Evolutionary conservation across 2,888 invertebrate species (phyloP).

Genomic region (Xanthorhoe designata): DNA sequence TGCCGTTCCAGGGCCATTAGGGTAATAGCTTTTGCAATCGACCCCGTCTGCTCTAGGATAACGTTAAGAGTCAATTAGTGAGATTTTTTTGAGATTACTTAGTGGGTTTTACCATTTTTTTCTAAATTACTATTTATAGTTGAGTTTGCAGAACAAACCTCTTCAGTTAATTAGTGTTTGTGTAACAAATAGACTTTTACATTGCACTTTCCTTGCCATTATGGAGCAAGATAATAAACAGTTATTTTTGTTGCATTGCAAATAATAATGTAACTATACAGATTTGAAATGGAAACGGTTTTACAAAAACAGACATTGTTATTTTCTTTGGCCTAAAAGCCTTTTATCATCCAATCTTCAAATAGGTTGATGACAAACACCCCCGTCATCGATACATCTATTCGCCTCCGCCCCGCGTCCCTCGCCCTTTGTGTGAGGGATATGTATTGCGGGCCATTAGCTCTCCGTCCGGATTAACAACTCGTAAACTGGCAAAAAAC

Average conservation of each 20-base stretch:
- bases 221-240: no score
- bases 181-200: no score
- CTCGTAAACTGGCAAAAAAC: conserved; percentile 55
- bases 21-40: conserved; percentile 36
- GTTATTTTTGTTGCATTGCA: background rate
- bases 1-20: conserved; percentile 33
- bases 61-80: conserved; percentile 36
- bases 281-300: background rate
- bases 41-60: conserved; percentile 22
- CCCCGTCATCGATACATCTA: conserved; percentile 38
- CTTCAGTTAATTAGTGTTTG: no score
- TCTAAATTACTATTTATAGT: background rate
- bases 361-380: conserved; percentile 25
- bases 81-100: background rate
- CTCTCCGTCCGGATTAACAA: conserved; percentile 48
- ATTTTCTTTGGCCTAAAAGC: conserved; percentile 29
- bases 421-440: conserved; percentile 48
- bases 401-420: conserved; percentile 11
- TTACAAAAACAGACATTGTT: conserved; percentile 5
- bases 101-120: background rate
- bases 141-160: background rate
- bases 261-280: background rate
- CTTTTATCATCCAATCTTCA: conserved; percentile 26
- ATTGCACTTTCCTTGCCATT: no score
- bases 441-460: conserved; percentile 55